Evolutionary conservation across 2,113 vertebrate genomes (phyloP).

Genomic region (Desmodus rotundus): DNA sequence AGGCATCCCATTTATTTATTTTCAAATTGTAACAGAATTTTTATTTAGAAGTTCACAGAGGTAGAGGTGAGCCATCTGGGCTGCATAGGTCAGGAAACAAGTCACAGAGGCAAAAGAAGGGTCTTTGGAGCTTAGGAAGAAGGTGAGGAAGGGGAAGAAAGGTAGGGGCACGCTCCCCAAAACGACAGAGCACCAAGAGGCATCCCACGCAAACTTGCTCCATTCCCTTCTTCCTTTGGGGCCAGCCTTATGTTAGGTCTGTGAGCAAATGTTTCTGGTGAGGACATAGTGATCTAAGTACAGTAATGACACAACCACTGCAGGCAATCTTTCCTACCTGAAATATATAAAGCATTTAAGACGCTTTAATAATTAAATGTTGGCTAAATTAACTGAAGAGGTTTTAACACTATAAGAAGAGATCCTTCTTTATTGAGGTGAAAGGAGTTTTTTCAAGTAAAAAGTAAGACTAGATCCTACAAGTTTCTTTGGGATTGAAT

Average conservation of each 20-base stretch:
- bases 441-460: neutral
- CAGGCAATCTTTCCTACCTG: neutral
- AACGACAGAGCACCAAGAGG: neutral
- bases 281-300: neutral
- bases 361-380: neutral
- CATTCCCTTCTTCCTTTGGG: neutral
- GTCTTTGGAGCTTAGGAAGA: neutral
- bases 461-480: neutral
- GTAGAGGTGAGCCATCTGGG: neutral
- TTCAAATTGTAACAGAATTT: neutral
- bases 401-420: neutral
- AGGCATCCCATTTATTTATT: neutral
- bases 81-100: neutral
- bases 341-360: constrained; percentile 7
- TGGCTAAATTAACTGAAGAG: neutral
- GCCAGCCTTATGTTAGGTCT: neutral
- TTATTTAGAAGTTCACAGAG: neutral
- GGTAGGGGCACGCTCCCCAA: neutral
- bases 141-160: neutral
- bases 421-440: neutral
- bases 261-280: neutral
- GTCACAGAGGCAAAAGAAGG: neutral
- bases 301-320: neutral
- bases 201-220: neutral
- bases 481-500: neutral